phyloP scores from a whole-genome alignment of 1,140 invertebrate species.

The Atta texana region DNA sequence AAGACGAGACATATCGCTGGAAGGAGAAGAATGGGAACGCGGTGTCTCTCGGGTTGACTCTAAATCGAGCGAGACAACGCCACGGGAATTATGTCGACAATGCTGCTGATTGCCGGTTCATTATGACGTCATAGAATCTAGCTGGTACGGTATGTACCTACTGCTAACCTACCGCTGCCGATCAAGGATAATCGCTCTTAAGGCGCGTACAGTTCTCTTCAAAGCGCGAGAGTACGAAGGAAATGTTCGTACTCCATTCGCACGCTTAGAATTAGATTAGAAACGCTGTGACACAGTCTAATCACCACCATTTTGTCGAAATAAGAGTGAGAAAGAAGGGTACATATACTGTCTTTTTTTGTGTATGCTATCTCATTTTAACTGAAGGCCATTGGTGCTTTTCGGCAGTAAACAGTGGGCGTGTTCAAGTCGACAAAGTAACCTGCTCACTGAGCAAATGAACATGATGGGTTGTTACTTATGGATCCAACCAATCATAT shows the following conservation, averaged over 20 bases:
- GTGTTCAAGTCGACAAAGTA: no score
- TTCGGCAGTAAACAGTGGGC: no score
- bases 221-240: constrained; percentile 51
- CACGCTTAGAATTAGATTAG: neutral
- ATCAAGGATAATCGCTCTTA: constrained; percentile 80
- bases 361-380: no score
- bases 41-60: constrained; percentile 54
- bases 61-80: constrained; percentile 81
- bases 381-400: no score
- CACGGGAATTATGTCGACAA: constrained; percentile 85
- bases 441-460: no score
- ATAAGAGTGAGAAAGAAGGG: no score
- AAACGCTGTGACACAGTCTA: no score
- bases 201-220: constrained; percentile 65
- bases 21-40: constrained; percentile 54
- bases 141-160: constrained; percentile 78
- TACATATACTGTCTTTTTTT: no score
- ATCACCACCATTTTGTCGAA: no score
- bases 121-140: constrained; percentile 86
- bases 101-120: constrained; percentile 85
- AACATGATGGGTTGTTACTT: no score
- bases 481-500: no score
- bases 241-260: neutral
- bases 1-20: constrained; percentile 55
- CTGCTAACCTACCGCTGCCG: constrained; percentile 71